phyloP scores from a whole-genome alignment of 2,888 invertebrate species.

The Ypsolopha scabrella region DNA sequence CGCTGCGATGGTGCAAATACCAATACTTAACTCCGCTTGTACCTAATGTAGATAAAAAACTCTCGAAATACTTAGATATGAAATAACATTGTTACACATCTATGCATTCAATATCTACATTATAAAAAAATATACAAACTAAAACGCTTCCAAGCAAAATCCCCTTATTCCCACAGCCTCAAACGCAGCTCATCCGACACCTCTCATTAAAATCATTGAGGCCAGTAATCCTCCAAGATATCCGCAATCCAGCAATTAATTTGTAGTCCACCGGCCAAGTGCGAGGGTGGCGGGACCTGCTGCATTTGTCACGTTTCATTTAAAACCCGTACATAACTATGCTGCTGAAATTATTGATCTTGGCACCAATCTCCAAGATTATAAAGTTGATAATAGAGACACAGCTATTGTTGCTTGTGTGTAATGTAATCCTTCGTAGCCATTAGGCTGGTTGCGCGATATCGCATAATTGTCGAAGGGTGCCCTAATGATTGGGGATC shows the following conservation, averaged over 20 bases:
- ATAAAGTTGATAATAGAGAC: background rate
- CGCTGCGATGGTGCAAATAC: too few relatives aligned
- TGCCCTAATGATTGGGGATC: constrained; percentile 52
- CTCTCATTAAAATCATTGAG: background rate
- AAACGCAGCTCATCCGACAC: background rate
- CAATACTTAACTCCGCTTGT: too few relatives aligned
- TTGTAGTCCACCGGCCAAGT: constrained; percentile 19
- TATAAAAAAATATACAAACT: too few relatives aligned
- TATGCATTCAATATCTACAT: too few relatives aligned
- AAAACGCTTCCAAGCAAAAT: too few relatives aligned
- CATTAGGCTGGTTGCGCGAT: constrained; percentile 48
- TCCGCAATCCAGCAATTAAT: constrained; percentile 39
- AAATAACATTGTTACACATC: too few relatives aligned
- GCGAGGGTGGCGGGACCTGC: constrained; percentile 11
- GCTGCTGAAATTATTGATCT: background rate
- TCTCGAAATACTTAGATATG: too few relatives aligned
- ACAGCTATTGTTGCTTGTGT: constrained; percentile 3
- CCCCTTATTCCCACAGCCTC: constrained; percentile 10
- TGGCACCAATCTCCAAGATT: background rate
- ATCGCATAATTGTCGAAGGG: constrained; percentile 49
- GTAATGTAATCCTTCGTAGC: constrained; percentile 47
- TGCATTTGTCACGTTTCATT: constrained; percentile 43
- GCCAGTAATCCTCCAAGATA: constrained; percentile 35
- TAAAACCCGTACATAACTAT: constrained; percentile 20
- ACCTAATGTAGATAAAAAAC: too few relatives aligned